Evolutionary conservation across 2,797 vertebrate species (phyloP).

Genomic region (Smutsia gigantea): DNA sequence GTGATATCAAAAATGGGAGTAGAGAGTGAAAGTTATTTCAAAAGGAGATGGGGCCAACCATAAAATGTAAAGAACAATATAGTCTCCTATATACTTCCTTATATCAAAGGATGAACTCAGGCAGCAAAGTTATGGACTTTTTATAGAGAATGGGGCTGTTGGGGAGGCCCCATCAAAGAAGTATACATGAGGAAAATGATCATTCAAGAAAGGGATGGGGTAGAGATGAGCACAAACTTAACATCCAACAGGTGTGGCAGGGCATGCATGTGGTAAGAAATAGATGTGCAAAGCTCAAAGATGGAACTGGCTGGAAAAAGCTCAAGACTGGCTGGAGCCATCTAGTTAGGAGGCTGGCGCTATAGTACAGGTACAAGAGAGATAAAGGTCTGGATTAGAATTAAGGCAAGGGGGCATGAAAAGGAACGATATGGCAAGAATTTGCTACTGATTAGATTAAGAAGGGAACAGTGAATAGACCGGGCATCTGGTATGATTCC

Average conservation of each 20-base stretch:
- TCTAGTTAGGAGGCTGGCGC: background rate
- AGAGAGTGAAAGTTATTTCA: background rate
- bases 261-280: background rate
- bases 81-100: background rate
- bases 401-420: background rate
- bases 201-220: background rate
- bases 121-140: background rate
- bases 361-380: slow-evolving; percentile 21
- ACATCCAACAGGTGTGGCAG: background rate
- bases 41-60: background rate
- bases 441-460: slow-evolving; percentile 73
- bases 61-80: background rate
- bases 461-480: background rate
- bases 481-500: slow-evolving; percentile 53
- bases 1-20: background rate
- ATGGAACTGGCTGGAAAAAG: background rate
- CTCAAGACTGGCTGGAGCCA: slow-evolving; percentile 62
- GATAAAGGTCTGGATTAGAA: slow-evolving; percentile 59
- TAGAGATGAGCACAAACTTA: background rate
- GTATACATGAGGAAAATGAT: background rate
- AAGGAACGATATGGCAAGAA: slow-evolving; percentile 64
- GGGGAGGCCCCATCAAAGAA: background rate
- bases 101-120: background rate
- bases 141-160: background rate
- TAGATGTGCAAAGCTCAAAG: background rate